phyloP scores from a whole-genome alignment of 53 echinoderm and acorn worm species.

The Echinometra lucunter region DNA sequence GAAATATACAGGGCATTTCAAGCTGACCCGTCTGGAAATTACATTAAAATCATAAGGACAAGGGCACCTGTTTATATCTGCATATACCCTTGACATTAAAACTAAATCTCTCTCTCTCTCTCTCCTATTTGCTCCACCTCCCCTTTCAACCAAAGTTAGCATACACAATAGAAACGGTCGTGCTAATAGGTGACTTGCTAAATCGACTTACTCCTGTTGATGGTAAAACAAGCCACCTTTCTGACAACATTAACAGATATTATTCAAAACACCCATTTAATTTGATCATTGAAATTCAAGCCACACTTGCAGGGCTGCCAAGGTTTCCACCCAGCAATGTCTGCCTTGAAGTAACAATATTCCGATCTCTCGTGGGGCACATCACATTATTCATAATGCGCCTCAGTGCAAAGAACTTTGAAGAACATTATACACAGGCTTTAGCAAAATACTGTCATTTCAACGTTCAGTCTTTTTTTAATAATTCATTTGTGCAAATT shows the following conservation, averaged over 20 bases:
- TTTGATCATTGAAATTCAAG: background rate
- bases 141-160: no score
- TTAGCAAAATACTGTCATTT: no score
- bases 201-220: background rate
- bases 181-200: background rate
- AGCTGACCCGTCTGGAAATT: background rate
- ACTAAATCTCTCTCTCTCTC: background rate
- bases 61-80: background rate
- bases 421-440: no score
- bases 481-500: no score
- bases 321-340: no score
- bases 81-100: background rate
- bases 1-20: background rate
- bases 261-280: background rate
- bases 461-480: no score
- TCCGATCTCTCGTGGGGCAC: no score
- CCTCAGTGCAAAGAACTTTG: no score
- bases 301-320: background rate
- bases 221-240: background rate
- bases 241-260: constrained; percentile 9
- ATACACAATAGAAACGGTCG: background rate
- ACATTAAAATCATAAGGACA: background rate
- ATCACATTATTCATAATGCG: no score
- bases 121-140: background rate
- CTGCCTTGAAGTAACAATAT: no score